Evolutionary conservation across 2,888 invertebrate species (phyloP), one percentile per base, ranked within the genome.

Genomic region (Augochlorella aurata): DNA sequence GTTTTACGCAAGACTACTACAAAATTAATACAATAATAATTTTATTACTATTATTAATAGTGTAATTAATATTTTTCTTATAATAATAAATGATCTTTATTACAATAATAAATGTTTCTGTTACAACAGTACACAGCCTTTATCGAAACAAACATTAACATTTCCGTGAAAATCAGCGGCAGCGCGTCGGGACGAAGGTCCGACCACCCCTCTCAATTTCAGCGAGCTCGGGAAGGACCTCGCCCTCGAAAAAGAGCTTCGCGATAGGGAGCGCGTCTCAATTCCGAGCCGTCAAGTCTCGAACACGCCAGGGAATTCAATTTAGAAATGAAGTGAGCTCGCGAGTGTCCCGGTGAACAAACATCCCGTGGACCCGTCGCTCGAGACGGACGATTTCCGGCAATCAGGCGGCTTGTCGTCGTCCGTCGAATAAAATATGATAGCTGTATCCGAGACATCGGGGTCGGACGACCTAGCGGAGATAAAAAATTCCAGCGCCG

Each of bases 401-500:
- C 21, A 68, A 68, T 74, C 68, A 68, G 44, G n/a, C 38, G 38
- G 24, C 24, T 24, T 24, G 73, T 65, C 63, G 47, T 16, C 72
- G 21, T 44, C 50, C 65, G 12, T 14, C 29, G 45, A 61, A 50
- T 50, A 24, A 61, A 50, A 58, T 58, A 63, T 68, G 50, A 50
- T 76, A 61, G 16, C 24, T 45, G 45, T 77, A 18, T n/a, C 47
- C 2, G 21, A 44, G 10, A 21, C 16, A 10, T 21, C n/a, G 58
- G 24, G 12, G 7, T 24, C 38, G 38, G 38, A 21, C 54, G 45
- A 52, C 50, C 50, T 29, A 21, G 10, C 49, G 52, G 49, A 66
- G 75, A 16, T 75, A 81, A 81, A 81, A 81, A 77, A 72, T 81
- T 50, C 49, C 50, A 21, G 45, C 29, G n/a, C 9, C 74, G 65